Evolutionary conservation across 1,140 invertebrate genomes (phyloP), one percentile per base, ranked within the genome.

Genomic region (Philopotamus ludificatus): DNA sequence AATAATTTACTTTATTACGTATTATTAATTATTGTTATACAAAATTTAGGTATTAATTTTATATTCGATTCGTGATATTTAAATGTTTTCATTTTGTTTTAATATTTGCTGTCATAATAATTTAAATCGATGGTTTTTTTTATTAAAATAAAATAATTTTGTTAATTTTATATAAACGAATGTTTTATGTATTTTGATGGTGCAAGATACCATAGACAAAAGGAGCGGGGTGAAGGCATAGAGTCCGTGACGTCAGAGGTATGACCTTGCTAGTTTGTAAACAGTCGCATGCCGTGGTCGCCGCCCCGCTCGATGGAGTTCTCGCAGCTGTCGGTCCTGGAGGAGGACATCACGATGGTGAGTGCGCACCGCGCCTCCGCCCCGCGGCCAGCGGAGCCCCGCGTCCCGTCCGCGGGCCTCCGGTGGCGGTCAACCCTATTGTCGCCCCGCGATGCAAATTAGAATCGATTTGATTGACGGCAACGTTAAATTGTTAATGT

Each of bases 241-340:
- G 44, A 8, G 1, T 22, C n/a, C 9, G 57, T 60, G 57, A 60
- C 57, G 57, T 60, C 57, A 60, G 25, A 15, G 54, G 61, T 61
- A 65, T 65, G 68, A 64, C 68, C 64, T 70, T 70, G 68, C 62
- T 57, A 66, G 68, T 66, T 70, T 70, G 68, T 70, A 70, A 70
- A 70, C 68, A 70, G 47, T 65, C 68, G 65, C 68, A 70, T 62
- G 68, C 67, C 67, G 65, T 66, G 65, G 15, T 53, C 12, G 7
- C 7, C 8, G 9, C n/a, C 28, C 25, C 1, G 10, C 25, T 57
- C 62, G 53, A 70, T 70, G 68, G 65, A 63, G 34, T 70, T 64
- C 65, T 60, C 66, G 50, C 54, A 55, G 15, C 61, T 70, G 60
- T n/a, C 68, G 15, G 51, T 70, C 25, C 61, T 70, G 42, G 68